Percentiles rank a stretch among this genome's conserved stretches.
Conservation (phyloP, 2,888 invertebrate genomes). For the Cheilosia pagana region DNA sequence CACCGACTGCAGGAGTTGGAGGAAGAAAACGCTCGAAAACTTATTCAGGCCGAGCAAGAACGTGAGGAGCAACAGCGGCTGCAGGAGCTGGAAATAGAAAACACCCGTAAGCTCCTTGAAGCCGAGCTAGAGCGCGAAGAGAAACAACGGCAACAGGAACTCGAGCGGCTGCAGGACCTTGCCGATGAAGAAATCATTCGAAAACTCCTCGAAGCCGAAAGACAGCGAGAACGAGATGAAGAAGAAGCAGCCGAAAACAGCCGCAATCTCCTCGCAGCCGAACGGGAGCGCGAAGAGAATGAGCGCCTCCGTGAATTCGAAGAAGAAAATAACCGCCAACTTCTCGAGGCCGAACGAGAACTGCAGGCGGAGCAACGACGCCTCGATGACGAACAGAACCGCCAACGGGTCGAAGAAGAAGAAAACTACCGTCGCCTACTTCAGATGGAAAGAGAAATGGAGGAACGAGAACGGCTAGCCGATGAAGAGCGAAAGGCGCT, state of each 20-base stretch:
- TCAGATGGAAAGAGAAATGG: slow-evolving; percentile 66
- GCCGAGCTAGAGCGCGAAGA: slow-evolving; percentile 69
- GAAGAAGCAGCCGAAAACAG: slow-evolving; percentile 54
- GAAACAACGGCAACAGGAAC: slow-evolving; percentile 18
- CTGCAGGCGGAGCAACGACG: slow-evolving; percentile 77
- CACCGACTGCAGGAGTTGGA: slow-evolving; percentile 25
- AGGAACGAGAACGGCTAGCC: slow-evolving; percentile 44
- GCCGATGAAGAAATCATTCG: slow-evolving; percentile 21
- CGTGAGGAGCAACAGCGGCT: slow-evolving; percentile 49
- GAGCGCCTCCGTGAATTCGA: slow-evolving; percentile 77
- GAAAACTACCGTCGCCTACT: slow-evolving; percentile 80
- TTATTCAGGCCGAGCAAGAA: slow-evolving; percentile 17
- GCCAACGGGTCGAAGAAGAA: slow-evolving; percentile 74
- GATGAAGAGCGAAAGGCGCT: slow-evolving; percentile 44
- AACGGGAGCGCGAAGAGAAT: slow-evolving; percentile 76
- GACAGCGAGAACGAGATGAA: slow-evolving; percentile 68
- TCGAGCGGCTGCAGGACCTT: slow-evolving; percentile 5
- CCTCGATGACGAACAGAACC: slow-evolving; percentile 68
- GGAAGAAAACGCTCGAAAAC: slow-evolving; percentile 11
- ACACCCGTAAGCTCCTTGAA: slow-evolving; percentile 33
- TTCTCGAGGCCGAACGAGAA: slow-evolving; percentile 76
- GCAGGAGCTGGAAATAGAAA: slow-evolving; percentile 30
- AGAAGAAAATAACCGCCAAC: slow-evolving; percentile 75
- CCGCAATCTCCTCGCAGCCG: slow-evolving; percentile 39
- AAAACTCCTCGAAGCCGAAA: slow-evolving; percentile 40